Evolutionary conservation across 2,797 vertebrate genomes (phyloP).

Genomic region (Typhlichthys subterraneus): DNA sequence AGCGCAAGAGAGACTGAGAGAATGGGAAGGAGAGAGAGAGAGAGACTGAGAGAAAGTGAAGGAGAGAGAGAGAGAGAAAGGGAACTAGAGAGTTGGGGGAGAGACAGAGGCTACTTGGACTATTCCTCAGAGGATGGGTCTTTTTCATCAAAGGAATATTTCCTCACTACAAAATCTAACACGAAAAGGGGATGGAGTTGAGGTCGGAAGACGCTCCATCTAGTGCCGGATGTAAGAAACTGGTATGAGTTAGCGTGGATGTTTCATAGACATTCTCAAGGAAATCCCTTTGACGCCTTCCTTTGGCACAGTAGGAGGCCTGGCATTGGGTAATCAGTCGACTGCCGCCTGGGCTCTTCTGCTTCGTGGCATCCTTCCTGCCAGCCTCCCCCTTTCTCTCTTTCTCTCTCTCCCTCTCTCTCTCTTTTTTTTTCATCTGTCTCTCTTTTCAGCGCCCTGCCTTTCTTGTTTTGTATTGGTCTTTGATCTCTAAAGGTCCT

Average conservation of each 20-base stretch:
- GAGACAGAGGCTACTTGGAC: conserved; percentile 55
- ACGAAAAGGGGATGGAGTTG: conserved; percentile 59
- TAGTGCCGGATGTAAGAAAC: conserved; percentile 57
- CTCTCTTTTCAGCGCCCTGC: conserved; percentile 28
- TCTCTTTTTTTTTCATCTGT: conserved; percentile 9
- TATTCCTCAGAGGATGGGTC: conserved; percentile 58
- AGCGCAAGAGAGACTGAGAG: conserved; percentile 31
- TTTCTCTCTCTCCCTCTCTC: conserved; percentile 54
- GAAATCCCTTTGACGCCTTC: conserved; percentile 72
- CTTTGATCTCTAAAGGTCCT: conserved; percentile 87
- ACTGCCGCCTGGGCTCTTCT: conserved; percentile 71
- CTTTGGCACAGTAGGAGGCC: conserved; percentile 73
- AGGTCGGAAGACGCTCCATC: conserved; percentile 68
- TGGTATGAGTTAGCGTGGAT: conserved; percentile 54
- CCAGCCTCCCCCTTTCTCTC: conserved; percentile 36
- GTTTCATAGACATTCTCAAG: conserved; percentile 69
- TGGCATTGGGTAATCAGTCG: conserved; percentile 72
- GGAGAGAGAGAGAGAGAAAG: conserved; percentile 8
- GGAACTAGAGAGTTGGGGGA: conserved; percentile 54
- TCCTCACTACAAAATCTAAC: conserved; percentile 66
- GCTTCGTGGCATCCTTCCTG: conserved; percentile 74
- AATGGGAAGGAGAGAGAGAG: conserved; percentile 12
- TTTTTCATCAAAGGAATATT: conserved; percentile 73
- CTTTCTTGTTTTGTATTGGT: conserved; percentile 76
- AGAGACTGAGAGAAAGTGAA: conserved; percentile 34